Percentiles rank a stretch among this genome's conserved stretches.
These are phyloP conservation scores for Neocrepidodera transversa DNA, from an alignment of 2,888 invertebrate genomes.

Conservation along the genomic window DNA sequence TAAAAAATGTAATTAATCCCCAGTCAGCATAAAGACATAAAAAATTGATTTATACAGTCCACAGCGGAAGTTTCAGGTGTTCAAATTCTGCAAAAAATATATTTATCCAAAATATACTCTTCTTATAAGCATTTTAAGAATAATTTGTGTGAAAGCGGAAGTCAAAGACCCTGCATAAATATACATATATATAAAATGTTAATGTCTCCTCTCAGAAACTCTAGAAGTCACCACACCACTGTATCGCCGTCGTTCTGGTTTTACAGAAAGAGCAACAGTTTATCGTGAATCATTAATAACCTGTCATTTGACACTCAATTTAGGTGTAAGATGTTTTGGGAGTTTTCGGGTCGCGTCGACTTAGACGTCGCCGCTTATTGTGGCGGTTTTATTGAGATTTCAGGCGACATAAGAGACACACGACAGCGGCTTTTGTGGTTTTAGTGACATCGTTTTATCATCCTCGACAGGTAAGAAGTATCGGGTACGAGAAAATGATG, in stretches of 20 bases:
- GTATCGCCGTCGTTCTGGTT: neutral
- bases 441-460: constrained; percentile 20
- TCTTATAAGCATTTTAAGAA: too few relatives aligned
- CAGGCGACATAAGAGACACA: constrained; percentile 19
- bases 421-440: constrained; percentile 7
- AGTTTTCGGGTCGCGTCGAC: constrained; percentile 30
- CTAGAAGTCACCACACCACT: neutral
- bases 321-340: constrained; percentile 33
- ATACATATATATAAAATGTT: too few relatives aligned
- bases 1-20: too few relatives aligned
- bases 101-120: too few relatives aligned
- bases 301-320: constrained; percentile 41
- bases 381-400: constrained; percentile 31
- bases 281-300: constrained; percentile 42
- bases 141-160: too few relatives aligned
- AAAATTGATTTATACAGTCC: too few relatives aligned
- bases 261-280: constrained; percentile 36
- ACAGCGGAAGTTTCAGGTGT: too few relatives aligned
- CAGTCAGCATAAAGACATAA: too few relatives aligned
- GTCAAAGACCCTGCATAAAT: too few relatives aligned
- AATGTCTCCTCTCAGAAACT: too few relatives aligned
- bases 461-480: constrained; percentile 24
- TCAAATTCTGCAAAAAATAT: too few relatives aligned
- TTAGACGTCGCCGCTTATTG: constrained; percentile 31
- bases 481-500: neutral